Percentiles rank a stretch among this genome's conserved stretches.
Evolutionary conservation across 2,888 invertebrate species (phyloP).

Genomic region (Tachina lurida): DNA sequence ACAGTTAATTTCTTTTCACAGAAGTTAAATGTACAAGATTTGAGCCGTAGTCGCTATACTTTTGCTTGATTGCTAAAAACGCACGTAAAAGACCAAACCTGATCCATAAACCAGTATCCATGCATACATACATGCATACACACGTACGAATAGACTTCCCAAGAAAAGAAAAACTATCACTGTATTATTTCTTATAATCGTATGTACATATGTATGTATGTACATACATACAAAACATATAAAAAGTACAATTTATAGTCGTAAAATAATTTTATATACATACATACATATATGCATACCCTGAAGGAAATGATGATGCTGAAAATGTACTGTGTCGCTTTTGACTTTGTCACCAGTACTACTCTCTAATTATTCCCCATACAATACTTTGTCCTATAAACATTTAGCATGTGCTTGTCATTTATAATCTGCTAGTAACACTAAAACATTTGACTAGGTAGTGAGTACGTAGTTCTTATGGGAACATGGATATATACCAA

Average conservation of each 20-base stretch:
- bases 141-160: slow-evolving; percentile 26
- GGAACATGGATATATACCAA: no score
- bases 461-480: no score
- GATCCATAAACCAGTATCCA: slow-evolving; percentile 64
- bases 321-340: no score
- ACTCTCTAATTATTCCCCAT: no score
- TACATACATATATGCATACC: neutral
- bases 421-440: no score
- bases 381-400: no score
- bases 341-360: no score
- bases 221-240: neutral
- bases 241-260: slow-evolving; percentile 17
- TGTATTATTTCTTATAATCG: neutral
- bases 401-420: no score
- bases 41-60: slow-evolving; percentile 27
- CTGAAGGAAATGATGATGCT: no score
- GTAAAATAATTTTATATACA: slow-evolving; percentile 22
- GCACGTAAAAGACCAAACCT: slow-evolving; percentile 59
- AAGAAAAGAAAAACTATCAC: slow-evolving; percentile 48
- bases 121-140: slow-evolving; percentile 5
- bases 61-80: slow-evolving; percentile 35
- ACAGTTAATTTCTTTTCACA: slow-evolving; percentile 55
- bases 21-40: slow-evolving; percentile 56
- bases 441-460: no score
- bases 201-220: neutral